A percentile compares a stretch with the other conserved stretches of the same genome.
Conservation (phyloP, 2,888 invertebrate species). For the Philereme vetulata region DNA sequence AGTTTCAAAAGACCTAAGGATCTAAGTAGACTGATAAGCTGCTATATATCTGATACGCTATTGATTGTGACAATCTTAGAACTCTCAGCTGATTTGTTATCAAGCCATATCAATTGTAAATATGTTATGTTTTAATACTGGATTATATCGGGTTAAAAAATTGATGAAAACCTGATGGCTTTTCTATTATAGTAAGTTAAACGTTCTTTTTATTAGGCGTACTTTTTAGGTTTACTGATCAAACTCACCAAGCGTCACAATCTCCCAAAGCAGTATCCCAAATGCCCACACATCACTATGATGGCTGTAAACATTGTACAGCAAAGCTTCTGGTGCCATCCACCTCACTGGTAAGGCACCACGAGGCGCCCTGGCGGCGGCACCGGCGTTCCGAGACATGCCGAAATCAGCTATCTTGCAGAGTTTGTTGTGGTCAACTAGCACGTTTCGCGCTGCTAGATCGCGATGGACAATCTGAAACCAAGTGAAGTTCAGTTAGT, state of each 20-base stretch:
- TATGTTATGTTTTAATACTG: too few relatives aligned
- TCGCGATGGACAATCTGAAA: conserved; percentile 93
- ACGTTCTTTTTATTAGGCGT: too few relatives aligned
- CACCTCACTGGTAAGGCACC: conserved; percentile 89
- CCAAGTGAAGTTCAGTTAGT: background rate
- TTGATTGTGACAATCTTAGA: too few relatives aligned
- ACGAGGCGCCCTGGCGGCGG: conserved; percentile 70
- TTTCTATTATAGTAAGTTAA: too few relatives aligned
- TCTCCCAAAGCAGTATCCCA: conserved; percentile 94
- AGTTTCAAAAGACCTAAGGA: too few relatives aligned
- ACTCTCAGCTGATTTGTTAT: too few relatives aligned
- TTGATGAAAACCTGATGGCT: too few relatives aligned
- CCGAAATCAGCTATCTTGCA: conserved; percentile 96
- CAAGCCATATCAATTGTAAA: too few relatives aligned
- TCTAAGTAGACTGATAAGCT: too few relatives aligned
- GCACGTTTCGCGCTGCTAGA: conserved; percentile 91
- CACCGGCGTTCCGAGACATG: conserved; percentile 88
- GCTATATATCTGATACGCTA: too few relatives aligned
- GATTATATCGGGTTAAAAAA: too few relatives aligned
- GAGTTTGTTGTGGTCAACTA: conserved; percentile 92
- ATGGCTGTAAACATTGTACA: conserved; percentile 90
- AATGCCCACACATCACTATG: conserved; percentile 95
- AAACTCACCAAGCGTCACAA: conserved; percentile 89
- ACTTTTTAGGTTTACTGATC: too few relatives aligned
- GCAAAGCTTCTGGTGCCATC: conserved; percentile 94